These are phyloP conservation scores for Agrypnus murinus DNA, from an alignment of 2,888 invertebrate genomes.

Conservation along the genomic window DNA sequence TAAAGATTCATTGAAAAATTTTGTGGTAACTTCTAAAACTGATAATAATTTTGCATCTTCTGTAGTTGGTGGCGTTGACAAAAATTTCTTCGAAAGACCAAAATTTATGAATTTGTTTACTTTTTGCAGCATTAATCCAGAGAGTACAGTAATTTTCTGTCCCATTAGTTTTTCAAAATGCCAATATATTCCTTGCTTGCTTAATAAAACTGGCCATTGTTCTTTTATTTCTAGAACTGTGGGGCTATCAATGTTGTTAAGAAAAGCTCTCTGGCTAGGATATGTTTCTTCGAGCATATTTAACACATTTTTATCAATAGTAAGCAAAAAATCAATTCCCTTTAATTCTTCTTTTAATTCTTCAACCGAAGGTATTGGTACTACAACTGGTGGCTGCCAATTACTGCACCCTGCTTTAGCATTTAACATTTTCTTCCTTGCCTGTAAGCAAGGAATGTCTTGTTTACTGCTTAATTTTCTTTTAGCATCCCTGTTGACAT, in stretches of 20 bases:
- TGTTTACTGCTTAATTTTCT: too few species aligned
- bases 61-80: background rate
- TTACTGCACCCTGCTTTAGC: background rate
- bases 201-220: background rate
- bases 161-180: too few species aligned
- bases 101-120: background rate
- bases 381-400: background rate
- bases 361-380: background rate
- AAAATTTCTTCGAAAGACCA: background rate
- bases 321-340: background rate
- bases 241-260: background rate
- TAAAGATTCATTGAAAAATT: too few species aligned
- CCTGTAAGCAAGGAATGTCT: too few species aligned
- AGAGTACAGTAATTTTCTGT: too few species aligned
- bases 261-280: background rate
- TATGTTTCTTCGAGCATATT: background rate
- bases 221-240: too few species aligned
- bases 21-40: background rate
- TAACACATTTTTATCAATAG: background rate
- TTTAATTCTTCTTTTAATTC: background rate
- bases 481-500: background rate
- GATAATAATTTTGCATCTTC: background rate
- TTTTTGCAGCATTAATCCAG: background rate
- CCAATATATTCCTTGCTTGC: too few species aligned
- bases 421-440: background rate